Evolutionary conservation across 2,113 vertebrate genomes (phyloP), one percentile per base, ranked within the genome.

Genomic region (Trachemys scripta): DNA sequence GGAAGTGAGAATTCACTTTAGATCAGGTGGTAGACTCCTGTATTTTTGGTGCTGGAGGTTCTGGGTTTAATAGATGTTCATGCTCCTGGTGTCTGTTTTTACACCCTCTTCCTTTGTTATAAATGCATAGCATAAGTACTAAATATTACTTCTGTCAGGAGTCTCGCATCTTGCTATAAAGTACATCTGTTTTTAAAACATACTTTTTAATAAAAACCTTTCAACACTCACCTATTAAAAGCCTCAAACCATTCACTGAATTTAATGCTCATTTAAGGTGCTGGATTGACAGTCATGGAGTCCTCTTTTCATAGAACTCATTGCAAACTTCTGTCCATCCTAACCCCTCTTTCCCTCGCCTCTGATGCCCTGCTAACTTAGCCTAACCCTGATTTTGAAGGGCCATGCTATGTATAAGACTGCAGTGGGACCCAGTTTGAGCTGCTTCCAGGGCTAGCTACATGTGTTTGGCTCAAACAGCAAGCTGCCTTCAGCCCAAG

Each of bases 391-490:
- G 31, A 65, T 65, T 65, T 65, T 35, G 29, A 65, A 65, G 59
- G 59, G 13, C 59, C 29, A 65, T 16, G 59, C 6, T 65, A 19
- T 69, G 29, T 69, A 69, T 35, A 69, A n/a, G 31, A n/a, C 62
- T n/a, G 14, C 62, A n/a, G 35, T n/a, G 16, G 62, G 16, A 19
- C 54, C 82, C 65, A 85, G 86, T 94, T 90, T 91, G 80, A 59
- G 79, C 91, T 95, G 88, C 94, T 96, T 96, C 91, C 94, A 75
- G 84, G 96, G 92, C 93, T 97, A 90, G 82, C 94, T 56, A 51
- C 92, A 86, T 90, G 79, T 95, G 8, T 96, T 96, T 94, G 91
- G 93, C 88, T 94, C 84, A 90, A 42, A 82, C 82, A 57, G 88
- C 45, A 92, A 42, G 81, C 91, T 65, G 50, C 90, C 92, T 78